A percentile compares a stretch with the other conserved stretches of the same genome.
phyloP scores from a whole-genome alignment of 2,113 vertebrate species.

The Brienomyrus brachyistius region DNA sequence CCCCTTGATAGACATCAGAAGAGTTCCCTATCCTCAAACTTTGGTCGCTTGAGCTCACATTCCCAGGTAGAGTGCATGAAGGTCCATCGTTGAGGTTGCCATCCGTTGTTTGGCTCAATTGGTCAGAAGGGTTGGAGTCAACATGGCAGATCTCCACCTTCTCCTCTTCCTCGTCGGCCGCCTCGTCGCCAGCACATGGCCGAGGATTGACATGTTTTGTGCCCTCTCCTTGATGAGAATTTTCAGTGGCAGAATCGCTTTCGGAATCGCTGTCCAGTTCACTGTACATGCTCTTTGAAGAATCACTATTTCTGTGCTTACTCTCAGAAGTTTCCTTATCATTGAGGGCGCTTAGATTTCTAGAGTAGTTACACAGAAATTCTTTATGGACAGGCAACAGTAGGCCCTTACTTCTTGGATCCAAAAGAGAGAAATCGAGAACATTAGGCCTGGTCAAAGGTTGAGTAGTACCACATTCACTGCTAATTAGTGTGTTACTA shows the following conservation, averaged over 20 bases:
- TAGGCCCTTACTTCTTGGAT: slow-evolving; percentile 55
- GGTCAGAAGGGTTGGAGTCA: slow-evolving; percentile 10
- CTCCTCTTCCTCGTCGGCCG: slow-evolving; percentile 70
- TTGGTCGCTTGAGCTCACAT: not conserved
- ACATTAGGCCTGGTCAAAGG: not conserved
- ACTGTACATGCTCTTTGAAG: slow-evolving; percentile 64
- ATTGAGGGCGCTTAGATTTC: slow-evolving; percentile 63
- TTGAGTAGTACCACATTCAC: not conserved
- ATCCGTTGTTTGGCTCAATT: not conserved
- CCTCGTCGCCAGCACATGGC: slow-evolving; percentile 9
- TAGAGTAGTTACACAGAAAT: slow-evolving; percentile 72
- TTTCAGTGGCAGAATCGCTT: slow-evolving; percentile 51
- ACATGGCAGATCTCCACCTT: slow-evolving; percentile 71
- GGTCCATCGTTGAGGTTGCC: slow-evolving; percentile 10
- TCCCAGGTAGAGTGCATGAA: not conserved
- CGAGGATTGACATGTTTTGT: not conserved
- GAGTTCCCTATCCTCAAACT: slow-evolving; percentile 24
- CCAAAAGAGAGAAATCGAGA: slow-evolving; percentile 54
- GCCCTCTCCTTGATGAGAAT: not conserved
- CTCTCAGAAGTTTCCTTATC: slow-evolving; percentile 46
- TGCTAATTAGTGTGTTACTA: not conserved
- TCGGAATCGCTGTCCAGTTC: slow-evolving; percentile 67
- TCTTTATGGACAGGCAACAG: slow-evolving; percentile 65
- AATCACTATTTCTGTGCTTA: slow-evolving; percentile 16
- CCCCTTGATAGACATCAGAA: slow-evolving; percentile 22